phyloP scores from a whole-genome alignment of 2,113 vertebrate species.

The Zosterops japonicus region DNA sequence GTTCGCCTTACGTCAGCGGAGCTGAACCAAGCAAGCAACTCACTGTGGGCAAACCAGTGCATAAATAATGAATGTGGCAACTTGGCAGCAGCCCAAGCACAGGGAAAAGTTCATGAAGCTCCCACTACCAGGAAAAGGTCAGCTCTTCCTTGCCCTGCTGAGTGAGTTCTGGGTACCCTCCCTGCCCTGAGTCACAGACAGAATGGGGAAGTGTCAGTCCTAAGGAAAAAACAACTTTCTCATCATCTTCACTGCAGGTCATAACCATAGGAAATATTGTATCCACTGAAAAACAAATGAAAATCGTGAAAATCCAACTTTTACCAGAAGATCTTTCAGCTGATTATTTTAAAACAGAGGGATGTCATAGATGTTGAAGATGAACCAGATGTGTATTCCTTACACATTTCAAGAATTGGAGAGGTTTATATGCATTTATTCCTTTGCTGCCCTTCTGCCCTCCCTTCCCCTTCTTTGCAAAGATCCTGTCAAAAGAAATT shows the following conservation, averaged over 20 bases:
- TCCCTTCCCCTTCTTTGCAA: background rate
- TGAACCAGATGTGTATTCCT: background rate
- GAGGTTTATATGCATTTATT: background rate
- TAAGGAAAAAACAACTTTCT: background rate
- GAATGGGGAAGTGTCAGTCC: background rate
- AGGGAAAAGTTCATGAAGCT: background rate
- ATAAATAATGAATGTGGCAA: background rate
- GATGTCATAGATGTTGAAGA: background rate
- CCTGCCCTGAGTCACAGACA: background rate
- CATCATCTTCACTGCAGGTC: rapidly evolving
- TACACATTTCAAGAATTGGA: background rate
- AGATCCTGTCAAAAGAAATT: background rate
- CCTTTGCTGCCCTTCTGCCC: background rate
- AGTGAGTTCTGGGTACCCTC: background rate
- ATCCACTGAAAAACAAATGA: background rate
- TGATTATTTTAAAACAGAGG: background rate
- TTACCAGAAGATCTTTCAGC: background rate
- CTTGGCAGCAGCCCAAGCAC: background rate
- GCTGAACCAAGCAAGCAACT: background rate
- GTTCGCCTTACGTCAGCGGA: rapidly evolving
- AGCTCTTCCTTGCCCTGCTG: background rate
- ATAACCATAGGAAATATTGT: background rate
- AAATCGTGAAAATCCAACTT: background rate
- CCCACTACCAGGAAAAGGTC: background rate
- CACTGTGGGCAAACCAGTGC: background rate